A percentile compares a stretch with the other conserved stretches of the same genome.
Conservation (phyloP, 53 echinoderm and acorn worm species). For the Temnopleurus reevesii region DNA sequence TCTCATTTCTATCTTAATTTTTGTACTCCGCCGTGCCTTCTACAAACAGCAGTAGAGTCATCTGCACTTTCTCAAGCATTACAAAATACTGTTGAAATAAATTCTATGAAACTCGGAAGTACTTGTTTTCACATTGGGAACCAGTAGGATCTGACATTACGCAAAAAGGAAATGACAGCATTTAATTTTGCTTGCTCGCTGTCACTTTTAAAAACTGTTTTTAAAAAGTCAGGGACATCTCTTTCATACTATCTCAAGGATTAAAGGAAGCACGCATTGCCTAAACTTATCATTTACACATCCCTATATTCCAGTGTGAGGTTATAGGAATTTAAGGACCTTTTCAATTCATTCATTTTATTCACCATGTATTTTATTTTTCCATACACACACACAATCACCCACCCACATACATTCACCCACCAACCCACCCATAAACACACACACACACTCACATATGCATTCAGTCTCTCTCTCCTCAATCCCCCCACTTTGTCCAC, state of each 20-base stretch:
- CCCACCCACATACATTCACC: too few species aligned
- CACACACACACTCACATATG: too few species aligned
- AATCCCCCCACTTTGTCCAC: not conserved
- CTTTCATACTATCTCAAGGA: not conserved
- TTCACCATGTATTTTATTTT: too few species aligned
- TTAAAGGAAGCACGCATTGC: too few species aligned
- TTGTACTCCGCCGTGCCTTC: not conserved
- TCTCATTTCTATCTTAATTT: not conserved
- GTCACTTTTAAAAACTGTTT: not conserved
- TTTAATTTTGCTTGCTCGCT: not conserved
- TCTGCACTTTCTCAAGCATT: not conserved
- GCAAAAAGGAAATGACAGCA: not conserved
- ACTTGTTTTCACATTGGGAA: not conserved
- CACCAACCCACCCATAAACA: too few species aligned
- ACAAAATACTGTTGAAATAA: not conserved
- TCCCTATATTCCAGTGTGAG: too few species aligned
- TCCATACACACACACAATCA: too few species aligned
- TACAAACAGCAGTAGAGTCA: not conserved
- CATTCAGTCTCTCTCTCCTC: not conserved
- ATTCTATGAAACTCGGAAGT: not conserved
- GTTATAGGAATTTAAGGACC: too few species aligned
- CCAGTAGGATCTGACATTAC: not conserved
- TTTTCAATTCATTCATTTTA: too few species aligned
- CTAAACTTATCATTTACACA: too few species aligned
- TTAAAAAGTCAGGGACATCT: not conserved